Base-by-base conservation (phyloP, 2,797 vertebrate genomes). In the Triplophysa bombifrons region DNA sequence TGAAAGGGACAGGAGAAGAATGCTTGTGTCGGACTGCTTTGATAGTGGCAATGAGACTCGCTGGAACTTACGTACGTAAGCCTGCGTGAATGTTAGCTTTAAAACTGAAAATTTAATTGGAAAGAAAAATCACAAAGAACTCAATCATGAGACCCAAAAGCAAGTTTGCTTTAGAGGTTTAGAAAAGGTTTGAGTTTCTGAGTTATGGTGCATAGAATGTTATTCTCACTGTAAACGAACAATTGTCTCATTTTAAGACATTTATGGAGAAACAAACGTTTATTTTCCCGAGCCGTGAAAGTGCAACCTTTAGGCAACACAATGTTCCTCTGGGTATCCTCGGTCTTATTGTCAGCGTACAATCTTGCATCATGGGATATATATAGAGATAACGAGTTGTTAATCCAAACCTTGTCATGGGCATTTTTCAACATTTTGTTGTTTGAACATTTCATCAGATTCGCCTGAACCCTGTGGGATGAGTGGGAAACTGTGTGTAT, bases 11-110 rank as follows among this genome's bases (percentile, higher is more conserved):
- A 89, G 85, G 86, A 88, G 68, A 82, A 82, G 85, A 86, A 88
- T 88, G 92, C 89, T 89, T 85, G 68, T 70, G 82, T 27, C 61
- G 82, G 88, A 88, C 88, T 85, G 86, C 82, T 84, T 87, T 87
- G 88, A 91, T 90, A 86, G 81, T 48, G 83, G 80, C 84, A 78
- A 74, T 68, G n/a, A 58, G 80, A 82, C 44, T 46, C 6, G 34
- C 34, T 7, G 41, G 2, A 48, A 48, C 13, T 2, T 48, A 48
- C 13, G 13, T 48, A 14, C 10, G 44, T 46, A 13, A 41, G 41
- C 9, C 11, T 41, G 41, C 41, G 41, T 41, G 13, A 48, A 48
- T 13, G 3, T 13, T 48, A 48, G 46, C 46, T 13, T 38, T 7
- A 38, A 38, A 38, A 38, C 8, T 7, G 5, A 38, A 38, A 8